These are phyloP conservation scores for Sebastes jordani DNA, from an alignment of 2,797 vertebrate species.

Conservation along the genomic window DNA sequence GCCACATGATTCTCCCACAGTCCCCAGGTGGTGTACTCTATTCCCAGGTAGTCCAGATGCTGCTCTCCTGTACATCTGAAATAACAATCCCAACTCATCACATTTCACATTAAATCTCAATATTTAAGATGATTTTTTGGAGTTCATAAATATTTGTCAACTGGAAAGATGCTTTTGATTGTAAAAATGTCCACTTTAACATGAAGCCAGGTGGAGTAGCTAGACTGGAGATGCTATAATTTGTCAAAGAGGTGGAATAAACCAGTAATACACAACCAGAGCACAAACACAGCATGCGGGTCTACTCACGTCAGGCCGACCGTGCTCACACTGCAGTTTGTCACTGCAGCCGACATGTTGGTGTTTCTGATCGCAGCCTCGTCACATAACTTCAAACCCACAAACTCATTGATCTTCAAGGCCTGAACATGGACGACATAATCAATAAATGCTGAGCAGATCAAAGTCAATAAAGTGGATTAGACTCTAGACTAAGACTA, in stretches of 20 bases:
- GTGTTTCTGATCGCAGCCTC: constrained; percentile 22
- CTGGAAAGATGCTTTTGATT: background rate
- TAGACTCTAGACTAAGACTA: background rate
- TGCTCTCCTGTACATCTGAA: constrained; percentile 88
- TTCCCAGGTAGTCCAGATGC: constrained; percentile 84
- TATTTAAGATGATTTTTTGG: background rate
- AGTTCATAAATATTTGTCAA: background rate
- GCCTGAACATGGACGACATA: constrained; percentile 78
- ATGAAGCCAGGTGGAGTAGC: background rate
- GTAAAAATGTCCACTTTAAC: background rate
- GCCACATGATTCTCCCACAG: constrained; percentile 92
- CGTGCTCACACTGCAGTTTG: constrained; percentile 52
- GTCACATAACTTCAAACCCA: constrained; percentile 80
- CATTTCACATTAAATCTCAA: background rate
- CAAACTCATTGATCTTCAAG: constrained; percentile 90
- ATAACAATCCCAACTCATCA: constrained; percentile 4
- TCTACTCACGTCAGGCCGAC: constrained; percentile 70
- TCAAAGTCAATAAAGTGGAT: background rate
- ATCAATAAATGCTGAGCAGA: background rate
- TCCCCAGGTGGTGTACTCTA: constrained; percentile 85
- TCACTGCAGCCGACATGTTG: constrained; percentile 2
- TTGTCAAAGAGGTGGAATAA: background rate
- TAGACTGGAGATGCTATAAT: background rate
- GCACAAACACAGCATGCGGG: background rate
- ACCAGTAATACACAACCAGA: background rate